Evolutionary conservation across 1,140 invertebrate species (phyloP), one percentile per base, ranked within the genome.

Genomic region (Cotesia glomerata): DNA sequence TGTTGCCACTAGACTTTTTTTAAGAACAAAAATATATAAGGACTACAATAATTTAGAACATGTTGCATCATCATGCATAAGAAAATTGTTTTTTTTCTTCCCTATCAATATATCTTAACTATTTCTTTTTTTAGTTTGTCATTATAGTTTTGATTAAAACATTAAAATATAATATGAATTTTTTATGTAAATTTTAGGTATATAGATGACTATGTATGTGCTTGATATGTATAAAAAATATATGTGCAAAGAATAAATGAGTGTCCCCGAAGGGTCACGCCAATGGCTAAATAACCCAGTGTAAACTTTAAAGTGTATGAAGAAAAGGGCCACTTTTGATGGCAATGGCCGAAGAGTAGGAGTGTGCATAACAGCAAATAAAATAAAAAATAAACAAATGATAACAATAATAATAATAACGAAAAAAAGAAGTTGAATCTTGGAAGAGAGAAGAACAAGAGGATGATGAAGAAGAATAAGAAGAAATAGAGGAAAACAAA

Each of bases 401-500:
- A 59, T 59, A 59, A 35, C 4, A 62, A 62, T 18, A 26, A 16
- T 14, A n/a, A 51, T 18, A 34, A 0, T 8, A 32, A 32, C 1
- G 13, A 18, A 59, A 62, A 61, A 49, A 45, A 69, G 18, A 39
- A 26, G 34, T 49, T 71, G 13, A 39, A 56, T 67, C 45, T 69
- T 59, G 58, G 52, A 16, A 67, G 36, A 59, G 64, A 66, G 39
- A 36, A 74, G 62, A 75, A 76, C 73, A 79, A 66, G 74, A 79
- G 73, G 72, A 75, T 75, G 72, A 56, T 61, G 70, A 76, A 75
- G 73, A 76, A 58, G 63, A 74, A 61, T 59, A 75, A 49, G 69
- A 81, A 79, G 73, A 56, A 69, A 73, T 74, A 72, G 74, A 58
- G 66, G 74, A 72, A 61, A 72, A 66, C 72, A 79, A 79, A 74